A percentile compares a stretch with the other conserved stretches of the same genome.
phyloP scores from a whole-genome alignment of 2,888 invertebrate genomes.

The Agrotis puta region DNA sequence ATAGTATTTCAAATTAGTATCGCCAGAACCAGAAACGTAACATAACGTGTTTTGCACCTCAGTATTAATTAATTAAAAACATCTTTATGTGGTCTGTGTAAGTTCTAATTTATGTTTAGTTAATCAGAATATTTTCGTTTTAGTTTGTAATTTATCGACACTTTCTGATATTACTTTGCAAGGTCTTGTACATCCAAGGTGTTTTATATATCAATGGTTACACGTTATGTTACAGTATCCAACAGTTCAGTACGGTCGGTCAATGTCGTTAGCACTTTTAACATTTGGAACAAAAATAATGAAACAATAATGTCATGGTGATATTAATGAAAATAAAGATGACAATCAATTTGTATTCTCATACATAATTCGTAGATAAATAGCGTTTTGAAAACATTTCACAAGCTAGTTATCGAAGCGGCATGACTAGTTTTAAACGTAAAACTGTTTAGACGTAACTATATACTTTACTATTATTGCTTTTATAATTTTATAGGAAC shows the following conservation, averaged over 20 bases:
- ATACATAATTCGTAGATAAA: conserved; percentile 58
- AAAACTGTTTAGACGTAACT: conserved; percentile 69
- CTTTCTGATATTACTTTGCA: no score
- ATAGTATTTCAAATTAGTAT: not conserved
- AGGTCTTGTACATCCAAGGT: no score
- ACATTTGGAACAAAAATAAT: conserved; percentile 53
- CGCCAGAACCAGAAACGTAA: not conserved
- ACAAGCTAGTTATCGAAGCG: conserved; percentile 71
- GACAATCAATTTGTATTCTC: conserved; percentile 59
- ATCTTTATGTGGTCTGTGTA: no score
- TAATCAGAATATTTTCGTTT: no score
- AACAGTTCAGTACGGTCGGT: conserved; percentile 48
- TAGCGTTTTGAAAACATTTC: conserved; percentile 58
- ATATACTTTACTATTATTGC: conserved; percentile 59
- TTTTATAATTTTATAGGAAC: conserved; percentile 56
- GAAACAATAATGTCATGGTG: conserved; percentile 67
- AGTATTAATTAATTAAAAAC: no score
- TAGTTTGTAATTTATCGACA: no score
- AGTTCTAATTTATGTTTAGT: no score
- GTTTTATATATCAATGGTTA: no score
- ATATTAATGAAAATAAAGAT: conserved; percentile 62
- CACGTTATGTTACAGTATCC: conserved; percentile 19
- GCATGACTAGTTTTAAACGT: conserved; percentile 76
- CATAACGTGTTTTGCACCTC: no score
- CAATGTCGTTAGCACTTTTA: conserved; percentile 54